These are phyloP conservation scores for Acomys russatus DNA, from an alignment of 2,797 vertebrate genomes.

Conservation along the genomic window DNA sequence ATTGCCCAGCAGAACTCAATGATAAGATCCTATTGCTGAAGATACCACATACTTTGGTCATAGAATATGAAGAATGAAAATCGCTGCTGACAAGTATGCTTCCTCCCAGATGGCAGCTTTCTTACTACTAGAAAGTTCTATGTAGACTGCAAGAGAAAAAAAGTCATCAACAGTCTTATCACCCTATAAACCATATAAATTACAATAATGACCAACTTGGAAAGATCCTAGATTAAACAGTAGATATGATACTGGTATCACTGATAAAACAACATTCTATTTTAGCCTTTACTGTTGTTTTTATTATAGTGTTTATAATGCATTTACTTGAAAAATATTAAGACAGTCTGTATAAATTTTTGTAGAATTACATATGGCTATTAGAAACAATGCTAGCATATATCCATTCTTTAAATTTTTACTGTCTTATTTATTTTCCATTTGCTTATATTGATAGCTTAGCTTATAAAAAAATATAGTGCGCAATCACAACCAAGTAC, in stretches of 20 bases:
- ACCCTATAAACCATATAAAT: too few relatives aligned
- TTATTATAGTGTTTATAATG: background rate
- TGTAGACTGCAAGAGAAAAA: too few relatives aligned
- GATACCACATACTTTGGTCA: background rate
- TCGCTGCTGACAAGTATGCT: background rate
- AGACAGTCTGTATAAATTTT: background rate
- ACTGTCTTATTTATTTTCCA: background rate
- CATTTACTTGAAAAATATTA: background rate
- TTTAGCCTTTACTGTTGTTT: background rate
- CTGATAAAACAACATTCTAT: background rate
- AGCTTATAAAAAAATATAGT: background rate
- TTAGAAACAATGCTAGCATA: background rate
- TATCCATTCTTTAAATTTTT: background rate
- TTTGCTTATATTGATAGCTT: background rate
- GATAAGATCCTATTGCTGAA: background rate
- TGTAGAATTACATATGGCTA: background rate
- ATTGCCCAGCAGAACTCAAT: background rate
- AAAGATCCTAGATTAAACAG: background rate
- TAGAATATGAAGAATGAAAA: background rate
- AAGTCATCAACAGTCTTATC: too few relatives aligned
- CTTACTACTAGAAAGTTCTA: background rate
- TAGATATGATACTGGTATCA: background rate
- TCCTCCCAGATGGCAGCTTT: background rate
- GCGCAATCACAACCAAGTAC: background rate
- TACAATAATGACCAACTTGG: background rate